Evolutionary conservation across 1,140 invertebrate species (phyloP).

Genomic region (Atta texana): DNA sequence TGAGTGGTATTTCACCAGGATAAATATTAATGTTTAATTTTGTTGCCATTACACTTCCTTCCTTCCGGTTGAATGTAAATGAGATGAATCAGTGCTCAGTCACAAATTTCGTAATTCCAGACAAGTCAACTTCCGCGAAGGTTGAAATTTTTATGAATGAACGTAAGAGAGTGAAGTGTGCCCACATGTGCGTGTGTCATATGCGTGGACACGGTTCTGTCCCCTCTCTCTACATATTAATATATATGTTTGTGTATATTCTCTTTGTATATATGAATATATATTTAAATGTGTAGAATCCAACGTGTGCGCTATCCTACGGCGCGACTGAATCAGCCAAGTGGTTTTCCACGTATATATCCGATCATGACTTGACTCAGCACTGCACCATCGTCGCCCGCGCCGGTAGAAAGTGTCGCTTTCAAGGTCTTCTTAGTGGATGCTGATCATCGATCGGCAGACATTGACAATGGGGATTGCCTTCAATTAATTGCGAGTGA

Average conservation of each 20-base stretch:
- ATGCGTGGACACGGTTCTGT: slow-evolving; percentile 65
- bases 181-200: slow-evolving; percentile 59
- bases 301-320: slow-evolving; percentile 8
- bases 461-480: not conserved
- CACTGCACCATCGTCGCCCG: too few species aligned
- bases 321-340: slow-evolving; percentile 53
- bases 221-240: not conserved
- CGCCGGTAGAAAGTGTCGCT: not conserved
- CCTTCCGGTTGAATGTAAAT: slow-evolving; percentile 3
- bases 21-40: slow-evolving; percentile 3
- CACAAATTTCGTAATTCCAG: slow-evolving; percentile 58
- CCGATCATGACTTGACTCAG: slow-evolving; percentile 58
- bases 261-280: not conserved
- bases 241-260: not conserved
- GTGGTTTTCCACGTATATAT: slow-evolving; percentile 46
- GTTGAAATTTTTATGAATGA: slow-evolving; percentile 75
- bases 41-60: not conserved
- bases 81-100: slow-evolving; percentile 60
- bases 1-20: not conserved
- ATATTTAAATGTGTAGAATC: not conserved
- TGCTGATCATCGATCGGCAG: slow-evolving; percentile 1
- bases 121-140: slow-evolving; percentile 61
- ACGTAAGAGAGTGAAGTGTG: slow-evolving; percentile 52
- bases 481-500: not conserved
- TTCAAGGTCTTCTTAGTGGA: slow-evolving; percentile 11